phyloP scores from a whole-genome alignment of 2,113 vertebrate species.

The Carassius carassius region DNA sequence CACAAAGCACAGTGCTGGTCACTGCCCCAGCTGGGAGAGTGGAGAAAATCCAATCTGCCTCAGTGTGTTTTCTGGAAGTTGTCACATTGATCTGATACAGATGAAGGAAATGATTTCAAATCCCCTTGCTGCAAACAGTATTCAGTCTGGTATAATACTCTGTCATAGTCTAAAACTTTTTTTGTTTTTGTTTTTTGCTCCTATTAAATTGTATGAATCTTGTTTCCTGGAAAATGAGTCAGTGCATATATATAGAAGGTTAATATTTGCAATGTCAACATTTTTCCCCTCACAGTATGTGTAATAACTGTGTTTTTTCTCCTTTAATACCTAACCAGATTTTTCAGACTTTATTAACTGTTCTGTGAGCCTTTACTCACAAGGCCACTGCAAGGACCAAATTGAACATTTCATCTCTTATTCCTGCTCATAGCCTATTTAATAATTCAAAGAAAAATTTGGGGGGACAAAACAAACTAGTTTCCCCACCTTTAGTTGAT shows the following conservation, averaged over 20 bases:
- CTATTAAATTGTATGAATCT: constrained; percentile 2
- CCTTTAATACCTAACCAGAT: constrained; percentile 40
- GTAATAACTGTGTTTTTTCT: constrained; percentile 25
- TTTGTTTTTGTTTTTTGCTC: neutral
- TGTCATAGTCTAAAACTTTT: neutral
- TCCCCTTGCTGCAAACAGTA: constrained; percentile 11
- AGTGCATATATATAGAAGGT: constrained; percentile 15
- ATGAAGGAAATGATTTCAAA: constrained; percentile 51
- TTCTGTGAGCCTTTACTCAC: neutral
- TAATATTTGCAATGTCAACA: constrained; percentile 34
- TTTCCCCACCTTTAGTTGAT: neutral
- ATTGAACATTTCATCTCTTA: neutral
- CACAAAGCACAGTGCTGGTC: constrained; percentile 42
- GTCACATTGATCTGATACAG: constrained; percentile 55
- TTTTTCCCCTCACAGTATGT: constrained; percentile 3
- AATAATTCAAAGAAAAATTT: neutral
- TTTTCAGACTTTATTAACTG: constrained; percentile 23
- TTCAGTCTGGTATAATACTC: constrained; percentile 7
- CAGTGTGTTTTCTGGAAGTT: constrained; percentile 49
- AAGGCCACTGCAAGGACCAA: neutral
- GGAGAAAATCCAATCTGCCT: constrained; percentile 38
- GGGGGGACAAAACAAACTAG: neutral
- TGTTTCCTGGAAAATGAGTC: constrained; percentile 46
- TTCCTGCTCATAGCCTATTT: neutral
- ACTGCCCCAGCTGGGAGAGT: constrained; percentile 24